Evolutionary conservation across 2,888 invertebrate species (phyloP).

Genomic region (Eretmocerus hayati): DNA sequence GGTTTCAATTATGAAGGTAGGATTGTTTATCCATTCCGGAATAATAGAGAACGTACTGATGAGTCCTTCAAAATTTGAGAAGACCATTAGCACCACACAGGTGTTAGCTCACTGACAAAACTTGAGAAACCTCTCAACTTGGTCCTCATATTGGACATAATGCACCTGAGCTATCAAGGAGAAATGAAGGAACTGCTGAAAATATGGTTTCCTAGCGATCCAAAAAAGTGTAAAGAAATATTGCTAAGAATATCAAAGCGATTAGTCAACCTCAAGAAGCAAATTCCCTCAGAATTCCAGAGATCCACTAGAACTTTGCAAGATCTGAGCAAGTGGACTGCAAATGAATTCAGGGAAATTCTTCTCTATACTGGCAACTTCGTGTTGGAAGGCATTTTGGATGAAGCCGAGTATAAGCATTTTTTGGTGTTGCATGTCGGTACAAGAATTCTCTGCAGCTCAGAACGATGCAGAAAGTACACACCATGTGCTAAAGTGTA

Average conservation of each 20-base stretch:
- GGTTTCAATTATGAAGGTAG: no score
- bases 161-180: not conserved
- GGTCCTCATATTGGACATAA: not conserved
- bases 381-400: not conserved
- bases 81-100: not conserved
- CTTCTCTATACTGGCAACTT: not conserved
- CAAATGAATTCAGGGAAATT: not conserved
- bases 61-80: not conserved
- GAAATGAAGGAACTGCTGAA: not conserved
- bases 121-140: not conserved
- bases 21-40: no score
- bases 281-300: no score
- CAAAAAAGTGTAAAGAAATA: not conserved
- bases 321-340: not conserved
- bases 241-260: not conserved
- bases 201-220: not conserved
- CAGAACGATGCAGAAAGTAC: not conserved
- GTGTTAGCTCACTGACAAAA: not conserved
- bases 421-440: not conserved
- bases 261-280: conserved; percentile 1
- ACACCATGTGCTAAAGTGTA: not conserved
- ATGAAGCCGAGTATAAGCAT: not conserved
- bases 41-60: not conserved
- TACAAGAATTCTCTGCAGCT: not conserved
- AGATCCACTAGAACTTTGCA: not conserved